Percentiles rank a stretch among this genome's conserved stretches.
These are phyloP conservation scores for Doris montereyensis DNA, from an alignment of 2,888 invertebrate genomes.

Conservation along the genomic window DNA sequence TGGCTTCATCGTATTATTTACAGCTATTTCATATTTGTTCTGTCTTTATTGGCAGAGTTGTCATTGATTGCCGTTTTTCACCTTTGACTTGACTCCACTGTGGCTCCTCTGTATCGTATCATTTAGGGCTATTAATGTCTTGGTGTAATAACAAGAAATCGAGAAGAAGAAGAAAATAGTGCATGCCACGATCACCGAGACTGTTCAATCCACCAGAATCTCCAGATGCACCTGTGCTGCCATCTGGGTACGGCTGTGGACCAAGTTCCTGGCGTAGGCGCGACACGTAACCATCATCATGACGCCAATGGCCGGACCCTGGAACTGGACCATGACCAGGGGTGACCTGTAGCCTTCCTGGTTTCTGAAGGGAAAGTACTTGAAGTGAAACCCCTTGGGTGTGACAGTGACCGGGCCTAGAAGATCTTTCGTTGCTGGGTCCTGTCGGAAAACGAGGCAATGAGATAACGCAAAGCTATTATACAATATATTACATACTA, in stretches of 20 bases:
- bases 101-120: too few species aligned
- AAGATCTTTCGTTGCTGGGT: background rate
- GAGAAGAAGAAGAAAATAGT: too few species aligned
- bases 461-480: too few species aligned
- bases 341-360: conserved; percentile 74
- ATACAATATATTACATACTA: too few species aligned
- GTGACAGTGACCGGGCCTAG: background rate
- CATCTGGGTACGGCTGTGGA: conserved; percentile 89
- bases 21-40: too few species aligned
- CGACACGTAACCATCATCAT: conserved; percentile 74
- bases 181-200: too few species aligned
- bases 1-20: too few species aligned
- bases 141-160: too few species aligned
- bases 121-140: too few species aligned
- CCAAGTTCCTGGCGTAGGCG: conserved; percentile 74
- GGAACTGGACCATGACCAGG: conserved; percentile 74
- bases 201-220: conserved; percentile 87
- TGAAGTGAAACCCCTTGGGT: conserved; percentile 78
- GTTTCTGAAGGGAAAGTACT: conserved; percentile 75
- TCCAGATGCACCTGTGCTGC: conserved; percentile 95
- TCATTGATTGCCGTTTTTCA: too few species aligned
- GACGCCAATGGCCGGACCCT: conserved; percentile 69
- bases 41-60: too few species aligned
- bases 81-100: too few species aligned
- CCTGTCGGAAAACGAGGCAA: background rate